Conservation (phyloP, 2,113 vertebrate genomes). For the Otolemur garnettii region DNA sequence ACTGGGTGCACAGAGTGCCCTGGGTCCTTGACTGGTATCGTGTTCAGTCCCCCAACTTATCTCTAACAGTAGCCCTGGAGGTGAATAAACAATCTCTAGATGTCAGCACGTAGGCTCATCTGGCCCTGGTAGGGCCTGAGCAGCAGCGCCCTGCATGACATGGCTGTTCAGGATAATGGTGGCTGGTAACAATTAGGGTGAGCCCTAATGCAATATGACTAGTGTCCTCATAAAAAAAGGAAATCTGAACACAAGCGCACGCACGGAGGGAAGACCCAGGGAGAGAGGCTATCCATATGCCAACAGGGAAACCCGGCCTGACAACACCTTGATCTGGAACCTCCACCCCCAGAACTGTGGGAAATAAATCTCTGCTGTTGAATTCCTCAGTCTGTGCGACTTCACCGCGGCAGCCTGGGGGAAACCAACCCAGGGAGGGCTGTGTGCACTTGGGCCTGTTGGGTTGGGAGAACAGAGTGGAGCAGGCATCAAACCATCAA, state of each 20-base stretch:
- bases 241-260: not conserved
- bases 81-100: too few relatives aligned
- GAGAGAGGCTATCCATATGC: not conserved
- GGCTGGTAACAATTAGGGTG: too few relatives aligned
- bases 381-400: not conserved
- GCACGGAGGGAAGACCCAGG: not conserved
- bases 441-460: too few relatives aligned
- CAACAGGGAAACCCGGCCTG: not conserved
- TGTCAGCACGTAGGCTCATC: too few relatives aligned
- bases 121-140: too few relatives aligned
- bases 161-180: too few relatives aligned
- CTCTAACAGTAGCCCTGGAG: too few relatives aligned
- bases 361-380: not conserved
- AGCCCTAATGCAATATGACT: not conserved
- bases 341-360: not conserved
- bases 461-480: not conserved
- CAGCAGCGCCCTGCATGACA: too few relatives aligned
- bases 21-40: too few relatives aligned
- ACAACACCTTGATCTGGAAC: not conserved
- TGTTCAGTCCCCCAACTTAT: too few relatives aligned
- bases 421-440: not conserved
- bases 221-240: not conserved
- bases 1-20: too few relatives aligned
- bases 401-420: too few relatives aligned
- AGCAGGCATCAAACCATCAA: not conserved